A percentile compares a stretch with the other conserved stretches of the same genome.
Conservation (phyloP, 2,888 invertebrate species). For the Julus scandinavius region DNA sequence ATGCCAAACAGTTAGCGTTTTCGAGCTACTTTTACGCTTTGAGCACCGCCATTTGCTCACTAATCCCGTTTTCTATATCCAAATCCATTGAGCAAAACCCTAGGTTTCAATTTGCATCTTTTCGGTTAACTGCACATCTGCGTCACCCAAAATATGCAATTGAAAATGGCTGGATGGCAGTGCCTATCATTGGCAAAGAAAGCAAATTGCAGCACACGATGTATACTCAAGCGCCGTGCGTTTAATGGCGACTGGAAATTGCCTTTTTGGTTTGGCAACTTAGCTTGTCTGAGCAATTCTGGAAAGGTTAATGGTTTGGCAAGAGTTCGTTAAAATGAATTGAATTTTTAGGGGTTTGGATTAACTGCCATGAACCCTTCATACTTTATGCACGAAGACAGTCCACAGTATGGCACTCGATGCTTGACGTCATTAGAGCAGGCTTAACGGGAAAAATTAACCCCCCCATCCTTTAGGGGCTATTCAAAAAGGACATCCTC, state of each 20-base stretch:
- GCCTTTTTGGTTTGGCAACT: conserved; percentile 36
- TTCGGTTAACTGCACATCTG: conserved; percentile 40
- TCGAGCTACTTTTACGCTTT: not conserved
- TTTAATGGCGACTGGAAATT: conserved; percentile 18
- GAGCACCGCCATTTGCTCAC: not conserved
- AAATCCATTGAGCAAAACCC: not conserved
- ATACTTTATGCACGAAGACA: too few relatives aligned
- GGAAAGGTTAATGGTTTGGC: conserved; percentile 12
- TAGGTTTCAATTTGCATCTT: conserved; percentile 36
- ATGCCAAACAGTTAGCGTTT: not conserved
- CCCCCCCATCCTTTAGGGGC: too few relatives aligned
- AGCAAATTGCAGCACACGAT: not conserved
- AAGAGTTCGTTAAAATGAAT: not conserved
- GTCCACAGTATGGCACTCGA: too few relatives aligned
- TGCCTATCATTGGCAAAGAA: conserved; percentile 5
- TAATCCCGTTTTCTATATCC: not conserved
- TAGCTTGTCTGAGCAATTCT: not conserved
- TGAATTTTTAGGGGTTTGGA: not conserved
- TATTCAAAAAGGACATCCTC: too few relatives aligned
- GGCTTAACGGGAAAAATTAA: too few relatives aligned
- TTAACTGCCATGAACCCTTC: not conserved
- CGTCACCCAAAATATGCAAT: not conserved
- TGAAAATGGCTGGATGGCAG: not conserved
- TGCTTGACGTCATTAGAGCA: too few relatives aligned
- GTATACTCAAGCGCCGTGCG: too few relatives aligned